These are phyloP conservation scores for Homarus americanus DNA, from an alignment of 1,140 invertebrate species.

Conservation along the genomic window DNA sequence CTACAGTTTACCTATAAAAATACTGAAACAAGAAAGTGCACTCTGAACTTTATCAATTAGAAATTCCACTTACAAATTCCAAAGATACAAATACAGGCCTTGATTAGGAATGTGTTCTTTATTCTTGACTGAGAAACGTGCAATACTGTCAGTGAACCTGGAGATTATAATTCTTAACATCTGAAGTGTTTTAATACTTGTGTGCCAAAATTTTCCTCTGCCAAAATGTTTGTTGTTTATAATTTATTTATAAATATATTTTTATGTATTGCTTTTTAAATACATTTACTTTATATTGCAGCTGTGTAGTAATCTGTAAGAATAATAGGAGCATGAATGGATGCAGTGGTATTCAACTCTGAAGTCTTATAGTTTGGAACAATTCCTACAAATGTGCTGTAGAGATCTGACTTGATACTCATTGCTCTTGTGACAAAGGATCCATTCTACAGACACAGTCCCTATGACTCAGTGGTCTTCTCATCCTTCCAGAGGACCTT, in stretches of 20 bases:
- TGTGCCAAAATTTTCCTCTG: neutral
- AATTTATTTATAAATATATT: neutral
- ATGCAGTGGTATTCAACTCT: neutral
- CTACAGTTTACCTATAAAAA: neutral
- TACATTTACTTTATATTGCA: no score
- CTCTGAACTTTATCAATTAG: neutral
- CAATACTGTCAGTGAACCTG: neutral
- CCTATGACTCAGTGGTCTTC: no score
- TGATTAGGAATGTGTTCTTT: neutral
- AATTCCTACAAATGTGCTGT: neutral
- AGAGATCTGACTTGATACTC: neutral
- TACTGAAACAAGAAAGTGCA: neutral
- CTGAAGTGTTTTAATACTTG: neutral
- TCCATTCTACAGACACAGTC: no score
- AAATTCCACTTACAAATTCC: neutral
- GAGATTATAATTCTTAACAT: neutral
- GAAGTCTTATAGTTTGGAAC: neutral
- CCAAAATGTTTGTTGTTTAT: neutral
- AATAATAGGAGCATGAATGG: neutral
- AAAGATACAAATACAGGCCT: neutral
- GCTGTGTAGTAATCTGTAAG: neutral
- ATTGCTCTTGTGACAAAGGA: no score
- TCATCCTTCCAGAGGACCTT: no score
- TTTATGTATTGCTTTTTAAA: neutral
- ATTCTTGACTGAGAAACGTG: neutral